These are phyloP conservation scores for Nephrotoma flavescens DNA, from an alignment of 2,888 invertebrate species.

Conservation along the genomic window DNA sequence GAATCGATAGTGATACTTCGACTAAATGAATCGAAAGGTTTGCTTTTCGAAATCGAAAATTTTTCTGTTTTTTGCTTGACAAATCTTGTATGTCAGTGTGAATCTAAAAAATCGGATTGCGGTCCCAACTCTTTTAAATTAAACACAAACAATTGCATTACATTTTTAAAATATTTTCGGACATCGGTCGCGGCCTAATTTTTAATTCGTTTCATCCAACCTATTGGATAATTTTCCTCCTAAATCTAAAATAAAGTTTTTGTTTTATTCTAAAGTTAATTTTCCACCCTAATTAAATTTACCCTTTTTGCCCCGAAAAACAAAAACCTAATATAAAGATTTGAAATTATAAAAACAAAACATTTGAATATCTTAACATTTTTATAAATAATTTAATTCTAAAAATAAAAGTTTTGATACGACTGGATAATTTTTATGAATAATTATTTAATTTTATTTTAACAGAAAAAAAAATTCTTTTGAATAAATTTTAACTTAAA, in stretches of 20 bases:
- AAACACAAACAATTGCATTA: too few species aligned
- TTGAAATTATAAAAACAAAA: neutral
- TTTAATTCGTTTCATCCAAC: neutral
- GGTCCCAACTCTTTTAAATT: too few species aligned
- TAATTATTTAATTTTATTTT: neutral
- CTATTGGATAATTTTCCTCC: neutral
- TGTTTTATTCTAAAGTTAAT: neutral
- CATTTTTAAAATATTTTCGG: too few species aligned
- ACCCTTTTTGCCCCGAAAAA: neutral
- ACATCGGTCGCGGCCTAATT: too few species aligned
- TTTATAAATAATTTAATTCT: neutral
- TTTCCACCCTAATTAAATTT: neutral
- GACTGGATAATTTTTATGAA: neutral
- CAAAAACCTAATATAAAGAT: neutral
- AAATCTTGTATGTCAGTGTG: too few species aligned
- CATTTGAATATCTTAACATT: neutral
- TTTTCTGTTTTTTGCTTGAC: too few species aligned
- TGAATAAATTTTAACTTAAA: neutral
- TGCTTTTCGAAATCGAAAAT: too few species aligned
- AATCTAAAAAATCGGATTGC: too few species aligned
- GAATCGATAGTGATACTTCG: too few species aligned
- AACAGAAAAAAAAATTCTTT: neutral
- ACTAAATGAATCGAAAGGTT: too few species aligned
- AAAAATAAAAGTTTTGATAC: neutral
- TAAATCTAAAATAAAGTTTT: neutral